Percentiles rank a stretch among this genome's conserved stretches.
Evolutionary conservation across 2,797 vertebrate species (phyloP).

Genomic region (Aphelocoma californica): DNA sequence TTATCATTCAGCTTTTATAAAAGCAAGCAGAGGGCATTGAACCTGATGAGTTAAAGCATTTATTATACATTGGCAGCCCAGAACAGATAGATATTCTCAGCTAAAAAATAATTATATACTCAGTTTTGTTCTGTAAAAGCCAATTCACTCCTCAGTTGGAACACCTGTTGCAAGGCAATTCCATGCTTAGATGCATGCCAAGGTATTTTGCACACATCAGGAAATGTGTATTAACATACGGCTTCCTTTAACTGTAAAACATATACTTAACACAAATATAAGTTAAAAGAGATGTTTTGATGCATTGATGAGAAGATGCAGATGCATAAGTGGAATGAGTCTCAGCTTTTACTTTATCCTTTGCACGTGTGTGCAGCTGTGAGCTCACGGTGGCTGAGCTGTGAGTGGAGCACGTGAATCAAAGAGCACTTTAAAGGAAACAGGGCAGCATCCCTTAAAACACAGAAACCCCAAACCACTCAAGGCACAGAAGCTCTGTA

Average conservation of each 20-base stretch:
- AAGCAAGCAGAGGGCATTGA: not conserved
- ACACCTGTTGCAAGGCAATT: not conserved
- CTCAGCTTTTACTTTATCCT: not conserved
- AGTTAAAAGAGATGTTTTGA: not conserved
- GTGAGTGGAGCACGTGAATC: fast-evolving
- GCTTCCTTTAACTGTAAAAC: not conserved
- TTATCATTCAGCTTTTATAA: not conserved
- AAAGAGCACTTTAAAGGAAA: not conserved
- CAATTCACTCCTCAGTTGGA: not conserved
- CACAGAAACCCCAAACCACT: not conserved
- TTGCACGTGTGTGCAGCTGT: not conserved
- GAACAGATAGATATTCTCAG: not conserved
- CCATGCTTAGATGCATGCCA: not conserved
- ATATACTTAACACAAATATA: not conserved
- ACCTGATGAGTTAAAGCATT: not conserved
- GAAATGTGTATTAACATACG: not conserved
- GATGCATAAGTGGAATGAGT: fast-evolving
- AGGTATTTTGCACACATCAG: not conserved
- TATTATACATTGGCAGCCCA: not conserved
- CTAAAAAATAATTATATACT: not conserved
- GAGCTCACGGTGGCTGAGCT: not conserved
- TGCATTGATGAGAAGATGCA: not conserved
- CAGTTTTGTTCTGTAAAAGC: not conserved
- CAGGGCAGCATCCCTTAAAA: not conserved
- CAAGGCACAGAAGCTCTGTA: not conserved